Evolutionary conservation across 2,113 vertebrate species (phyloP).

Genomic region (Athene noctua): DNA sequence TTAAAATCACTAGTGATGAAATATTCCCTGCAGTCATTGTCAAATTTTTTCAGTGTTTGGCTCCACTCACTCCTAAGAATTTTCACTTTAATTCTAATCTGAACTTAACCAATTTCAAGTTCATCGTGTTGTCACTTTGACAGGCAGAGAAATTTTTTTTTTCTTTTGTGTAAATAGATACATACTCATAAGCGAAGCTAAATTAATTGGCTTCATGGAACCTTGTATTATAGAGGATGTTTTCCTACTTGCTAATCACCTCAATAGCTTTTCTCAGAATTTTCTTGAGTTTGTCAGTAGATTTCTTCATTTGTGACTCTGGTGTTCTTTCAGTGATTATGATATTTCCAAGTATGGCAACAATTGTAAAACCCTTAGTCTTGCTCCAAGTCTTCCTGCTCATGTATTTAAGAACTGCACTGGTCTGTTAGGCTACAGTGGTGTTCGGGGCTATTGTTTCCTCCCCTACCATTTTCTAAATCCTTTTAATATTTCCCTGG

Average conservation of each 20-base stretch:
- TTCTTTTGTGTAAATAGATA: neutral
- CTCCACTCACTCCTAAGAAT: neutral
- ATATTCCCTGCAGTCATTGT: neutral
- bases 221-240: neutral
- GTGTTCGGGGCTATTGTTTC: neutral
- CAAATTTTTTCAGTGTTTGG: neutral
- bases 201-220: neutral
- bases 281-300: neutral
- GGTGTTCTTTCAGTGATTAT: neutral
- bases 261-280: neutral
- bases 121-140: neutral
- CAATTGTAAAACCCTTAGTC: neutral
- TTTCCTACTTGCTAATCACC: neutral
- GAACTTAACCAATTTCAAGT: neutral
- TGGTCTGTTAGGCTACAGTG: neutral
- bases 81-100: neutral
- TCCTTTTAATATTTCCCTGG: neutral
- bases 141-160: neutral
- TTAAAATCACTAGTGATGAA: neutral
- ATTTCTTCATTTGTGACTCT: neutral
- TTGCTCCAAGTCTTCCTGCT: neutral
- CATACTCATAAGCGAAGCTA: neutral
- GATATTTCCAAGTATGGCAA: neutral
- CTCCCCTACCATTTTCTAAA: neutral
- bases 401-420: neutral